Evolutionary conservation across 1,140 invertebrate genomes (phyloP).

Genomic region (Lordiphosa mommai): DNA sequence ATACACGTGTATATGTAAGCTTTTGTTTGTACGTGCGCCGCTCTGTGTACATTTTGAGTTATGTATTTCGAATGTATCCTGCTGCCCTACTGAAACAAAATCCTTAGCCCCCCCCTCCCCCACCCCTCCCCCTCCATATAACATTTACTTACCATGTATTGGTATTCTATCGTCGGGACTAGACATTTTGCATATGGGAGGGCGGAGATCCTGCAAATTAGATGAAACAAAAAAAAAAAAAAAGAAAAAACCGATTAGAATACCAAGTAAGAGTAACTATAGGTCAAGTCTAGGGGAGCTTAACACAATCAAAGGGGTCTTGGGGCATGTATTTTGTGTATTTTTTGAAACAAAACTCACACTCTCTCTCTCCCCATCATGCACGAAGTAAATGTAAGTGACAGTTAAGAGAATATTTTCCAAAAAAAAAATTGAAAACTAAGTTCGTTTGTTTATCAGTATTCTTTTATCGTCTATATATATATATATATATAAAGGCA

Average conservation of each 20-base stretch:
- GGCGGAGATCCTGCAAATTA: slow-evolving; percentile 31
- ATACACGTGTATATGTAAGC: slow-evolving; percentile 23
- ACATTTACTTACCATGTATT: slow-evolving; percentile 69
- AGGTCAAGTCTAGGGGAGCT: not conserved
- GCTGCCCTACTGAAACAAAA: not conserved
- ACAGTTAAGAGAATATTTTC: too few species aligned
- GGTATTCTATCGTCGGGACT: slow-evolving; percentile 78
- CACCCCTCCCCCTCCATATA: not conserved
- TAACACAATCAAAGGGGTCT: too few species aligned
- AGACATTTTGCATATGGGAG: slow-evolving; percentile 70
- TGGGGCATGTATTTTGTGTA: too few species aligned
- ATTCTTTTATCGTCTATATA: too few species aligned
- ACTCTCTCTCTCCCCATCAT: too few species aligned
- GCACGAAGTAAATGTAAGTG: too few species aligned
- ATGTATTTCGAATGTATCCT: slow-evolving; percentile 16
- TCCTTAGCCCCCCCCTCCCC: not conserved
- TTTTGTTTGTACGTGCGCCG: too few species aligned
- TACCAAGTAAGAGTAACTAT: not conserved
- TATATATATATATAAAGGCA: too few species aligned
- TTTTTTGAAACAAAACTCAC: too few species aligned
- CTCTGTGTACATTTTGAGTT: slow-evolving; percentile 37
- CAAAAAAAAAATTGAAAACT: too few species aligned
- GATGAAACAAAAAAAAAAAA: not conserved
- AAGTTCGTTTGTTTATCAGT: too few species aligned
- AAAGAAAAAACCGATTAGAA: not conserved